Evolutionary conservation across 1,140 invertebrate species (phyloP).

Genomic region (Nixonia krombeini): DNA sequence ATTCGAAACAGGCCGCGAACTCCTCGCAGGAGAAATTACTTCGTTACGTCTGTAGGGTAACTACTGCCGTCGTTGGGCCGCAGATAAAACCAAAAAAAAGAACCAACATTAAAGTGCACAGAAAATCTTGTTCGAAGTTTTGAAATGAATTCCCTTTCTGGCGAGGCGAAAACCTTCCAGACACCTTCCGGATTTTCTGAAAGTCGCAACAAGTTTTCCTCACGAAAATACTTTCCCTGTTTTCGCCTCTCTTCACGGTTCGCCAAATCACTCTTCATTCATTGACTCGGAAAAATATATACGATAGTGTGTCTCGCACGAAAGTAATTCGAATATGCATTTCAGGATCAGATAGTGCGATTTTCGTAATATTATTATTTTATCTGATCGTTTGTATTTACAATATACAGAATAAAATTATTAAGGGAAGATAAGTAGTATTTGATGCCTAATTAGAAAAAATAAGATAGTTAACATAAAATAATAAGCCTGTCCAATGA

Average conservation of each 20-base stretch:
- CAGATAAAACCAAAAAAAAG: constrained; percentile 27
- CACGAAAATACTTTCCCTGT: constrained; percentile 19
- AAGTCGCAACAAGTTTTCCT: constrained; percentile 60
- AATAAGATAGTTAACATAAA: too few species aligned
- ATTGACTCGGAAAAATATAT: not conserved
- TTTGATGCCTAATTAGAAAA: too few species aligned
- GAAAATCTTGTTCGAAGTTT: constrained; percentile 53
- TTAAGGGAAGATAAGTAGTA: too few species aligned
- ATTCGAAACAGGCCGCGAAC: constrained; percentile 39
- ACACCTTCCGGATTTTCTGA: constrained; percentile 47
- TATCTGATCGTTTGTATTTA: too few species aligned
- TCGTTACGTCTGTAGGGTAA: constrained; percentile 40
- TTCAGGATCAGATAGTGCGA: too few species aligned
- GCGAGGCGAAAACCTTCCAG: constrained; percentile 19
- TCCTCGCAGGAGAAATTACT: constrained; percentile 35
- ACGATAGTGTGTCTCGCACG: not conserved
- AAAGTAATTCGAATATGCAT: too few species aligned
- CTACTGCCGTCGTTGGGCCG: constrained; percentile 29
- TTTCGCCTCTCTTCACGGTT: constrained; percentile 3
- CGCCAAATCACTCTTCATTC: not conserved
- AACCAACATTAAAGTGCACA: constrained; percentile 37
- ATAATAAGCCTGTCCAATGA: too few species aligned
- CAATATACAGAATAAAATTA: too few species aligned
- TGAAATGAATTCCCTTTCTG: constrained; percentile 50
- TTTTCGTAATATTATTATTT: too few species aligned